phyloP scores from a whole-genome alignment of 1,140 invertebrate species.

The Lutraria rhynchaena region DNA sequence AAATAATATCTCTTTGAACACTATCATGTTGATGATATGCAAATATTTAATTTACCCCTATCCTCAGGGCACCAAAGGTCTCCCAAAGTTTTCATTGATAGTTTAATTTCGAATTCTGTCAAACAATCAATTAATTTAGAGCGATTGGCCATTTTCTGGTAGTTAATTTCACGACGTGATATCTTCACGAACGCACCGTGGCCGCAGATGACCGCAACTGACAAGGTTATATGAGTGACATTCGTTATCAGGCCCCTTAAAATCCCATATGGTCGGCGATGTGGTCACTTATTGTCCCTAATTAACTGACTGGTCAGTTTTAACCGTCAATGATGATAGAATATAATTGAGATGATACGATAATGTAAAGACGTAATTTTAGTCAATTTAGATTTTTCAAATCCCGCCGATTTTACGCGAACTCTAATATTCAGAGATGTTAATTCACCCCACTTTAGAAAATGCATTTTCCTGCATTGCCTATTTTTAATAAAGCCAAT shows the following conservation, averaged over 20 bases:
- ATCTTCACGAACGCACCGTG: slow-evolving; percentile 24
- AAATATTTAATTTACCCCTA: slow-evolving; percentile 32
- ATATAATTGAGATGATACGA: slow-evolving; percentile 16
- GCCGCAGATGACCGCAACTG: slow-evolving; percentile 26
- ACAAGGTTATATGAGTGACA: slow-evolving; percentile 41
- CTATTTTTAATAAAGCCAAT: too few relatives aligned
- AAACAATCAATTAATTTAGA: slow-evolving; percentile 41
- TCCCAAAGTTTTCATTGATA: slow-evolving; percentile 41
- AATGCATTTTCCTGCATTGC: too few relatives aligned
- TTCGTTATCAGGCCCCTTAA: slow-evolving; percentile 50
- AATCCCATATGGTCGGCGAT: slow-evolving; percentile 51
- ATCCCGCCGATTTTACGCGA: too few relatives aligned
- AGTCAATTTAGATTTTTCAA: too few relatives aligned
- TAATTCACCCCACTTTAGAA: too few relatives aligned
- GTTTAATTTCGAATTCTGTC: slow-evolving; percentile 44
- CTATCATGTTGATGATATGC: neutral
- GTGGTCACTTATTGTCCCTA: slow-evolving; percentile 32
- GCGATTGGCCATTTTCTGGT: slow-evolving; percentile 38
- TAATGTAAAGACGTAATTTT: too few relatives aligned
- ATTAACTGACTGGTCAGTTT: slow-evolving; percentile 47
- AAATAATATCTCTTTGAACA: too few relatives aligned
- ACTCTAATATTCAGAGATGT: too few relatives aligned
- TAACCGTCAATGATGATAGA: neutral
- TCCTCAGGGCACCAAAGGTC: slow-evolving; percentile 29
- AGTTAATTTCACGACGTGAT: slow-evolving; percentile 44